phyloP scores from a whole-genome alignment of 2,888 invertebrate species.

The Cantharis rufa region DNA sequence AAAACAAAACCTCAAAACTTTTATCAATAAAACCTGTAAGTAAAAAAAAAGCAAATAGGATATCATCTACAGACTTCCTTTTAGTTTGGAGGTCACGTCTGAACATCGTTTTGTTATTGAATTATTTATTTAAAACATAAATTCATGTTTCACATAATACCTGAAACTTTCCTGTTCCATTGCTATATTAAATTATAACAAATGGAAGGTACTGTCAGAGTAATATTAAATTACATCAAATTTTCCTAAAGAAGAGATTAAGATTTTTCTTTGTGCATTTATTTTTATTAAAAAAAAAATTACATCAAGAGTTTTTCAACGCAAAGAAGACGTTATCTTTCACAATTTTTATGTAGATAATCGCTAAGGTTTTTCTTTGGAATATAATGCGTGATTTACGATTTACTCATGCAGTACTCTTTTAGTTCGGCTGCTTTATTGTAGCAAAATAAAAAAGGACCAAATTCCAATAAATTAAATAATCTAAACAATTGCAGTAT shows the following conservation, averaged over 20 bases:
- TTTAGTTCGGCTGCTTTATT: not conserved
- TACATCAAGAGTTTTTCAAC: not conserved
- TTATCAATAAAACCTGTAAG: not conserved
- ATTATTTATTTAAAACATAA: not conserved
- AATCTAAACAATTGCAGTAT: not conserved
- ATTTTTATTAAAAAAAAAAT: not conserved
- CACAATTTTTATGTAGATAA: not conserved
- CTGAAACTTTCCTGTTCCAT: not conserved
- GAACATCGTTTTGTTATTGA: not conserved
- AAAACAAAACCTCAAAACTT: not conserved
- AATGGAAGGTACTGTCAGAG: not conserved
- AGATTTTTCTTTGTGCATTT: not conserved
- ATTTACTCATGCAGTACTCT: not conserved
- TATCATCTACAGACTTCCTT: not conserved
- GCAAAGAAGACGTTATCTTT: not conserved
- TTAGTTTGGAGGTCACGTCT: not conserved
- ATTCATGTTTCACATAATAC: not conserved
- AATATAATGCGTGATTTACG: not conserved
- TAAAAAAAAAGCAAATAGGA: not conserved
- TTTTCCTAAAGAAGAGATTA: not conserved
- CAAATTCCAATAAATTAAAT: not conserved
- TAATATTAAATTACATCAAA: not conserved
- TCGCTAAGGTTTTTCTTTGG: not conserved
- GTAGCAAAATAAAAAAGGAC: not conserved
- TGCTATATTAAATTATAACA: not conserved